Evolutionary conservation across 2,888 invertebrate genomes (phyloP).

Genomic region (Tribolium freemani): DNA sequence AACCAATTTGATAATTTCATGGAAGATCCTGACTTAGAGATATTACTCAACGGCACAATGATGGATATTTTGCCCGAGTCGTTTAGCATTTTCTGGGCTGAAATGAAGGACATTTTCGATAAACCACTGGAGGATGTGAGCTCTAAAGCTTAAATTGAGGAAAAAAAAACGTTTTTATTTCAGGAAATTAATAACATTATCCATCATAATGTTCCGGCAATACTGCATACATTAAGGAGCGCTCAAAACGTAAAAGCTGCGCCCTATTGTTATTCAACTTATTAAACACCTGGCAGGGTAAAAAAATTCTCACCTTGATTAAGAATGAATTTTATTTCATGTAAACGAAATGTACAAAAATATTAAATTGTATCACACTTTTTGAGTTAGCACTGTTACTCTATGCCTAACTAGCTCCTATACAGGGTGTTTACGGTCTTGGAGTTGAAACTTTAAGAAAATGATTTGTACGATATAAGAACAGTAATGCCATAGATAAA

Average conservation of each 20-base stretch:
- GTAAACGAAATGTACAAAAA: neutral
- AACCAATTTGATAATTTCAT: conserved; percentile 41
- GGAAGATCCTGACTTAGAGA: conserved; percentile 44
- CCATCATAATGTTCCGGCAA: neutral
- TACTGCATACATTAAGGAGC: neutral
- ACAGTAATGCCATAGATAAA: too few species aligned
- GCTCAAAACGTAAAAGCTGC: neutral
- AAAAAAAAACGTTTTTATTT: conserved; percentile 18
- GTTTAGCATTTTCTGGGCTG: conserved; percentile 46
- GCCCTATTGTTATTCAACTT: conserved; percentile 1
- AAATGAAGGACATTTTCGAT: conserved; percentile 42
- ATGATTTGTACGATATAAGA: too few species aligned
- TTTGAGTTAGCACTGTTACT: neutral
- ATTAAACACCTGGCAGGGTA: neutral
- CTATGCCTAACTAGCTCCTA: too few species aligned
- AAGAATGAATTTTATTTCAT: neutral
- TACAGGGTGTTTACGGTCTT: too few species aligned
- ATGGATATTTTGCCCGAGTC: conserved; percentile 40
- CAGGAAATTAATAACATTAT: conserved; percentile 37
- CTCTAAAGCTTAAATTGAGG: neutral
- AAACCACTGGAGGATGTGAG: conserved; percentile 42
- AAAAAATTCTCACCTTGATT: neutral
- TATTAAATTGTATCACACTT: neutral
- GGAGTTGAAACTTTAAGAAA: too few species aligned
- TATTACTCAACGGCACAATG: conserved; percentile 42